Conservation (phyloP, 2,113 vertebrate genomes). For the Bostrychus sinensis region DNA sequence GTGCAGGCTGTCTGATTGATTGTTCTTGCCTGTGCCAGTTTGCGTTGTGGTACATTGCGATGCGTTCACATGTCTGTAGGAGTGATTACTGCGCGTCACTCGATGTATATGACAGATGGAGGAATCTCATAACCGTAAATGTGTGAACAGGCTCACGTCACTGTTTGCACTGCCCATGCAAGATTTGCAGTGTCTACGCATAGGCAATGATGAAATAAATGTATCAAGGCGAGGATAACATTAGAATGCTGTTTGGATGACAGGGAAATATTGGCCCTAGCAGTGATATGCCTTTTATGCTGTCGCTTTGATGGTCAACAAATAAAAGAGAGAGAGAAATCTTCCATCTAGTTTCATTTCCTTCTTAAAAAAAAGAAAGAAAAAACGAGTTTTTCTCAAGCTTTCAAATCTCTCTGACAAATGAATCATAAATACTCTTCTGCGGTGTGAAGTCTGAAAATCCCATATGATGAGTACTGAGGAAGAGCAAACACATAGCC, state of each 20-base stretch:
- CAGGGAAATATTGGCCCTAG: conserved; percentile 43
- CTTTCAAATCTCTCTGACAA: conserved; percentile 12
- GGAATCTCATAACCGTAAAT: conserved; percentile 30
- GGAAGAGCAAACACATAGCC: too few species aligned
- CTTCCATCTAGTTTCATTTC: conserved; percentile 32
- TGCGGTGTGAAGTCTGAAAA: not conserved
- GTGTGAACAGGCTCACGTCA: not conserved
- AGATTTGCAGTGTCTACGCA: conserved; percentile 5
- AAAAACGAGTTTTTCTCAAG: conserved; percentile 21
- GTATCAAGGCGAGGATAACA: conserved; percentile 41
- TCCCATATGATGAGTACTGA: not conserved
- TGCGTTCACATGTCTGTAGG: conserved; percentile 24
- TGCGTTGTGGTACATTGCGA: conserved; percentile 12
- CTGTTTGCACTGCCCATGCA: conserved; percentile 2
- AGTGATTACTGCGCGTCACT: conserved; percentile 21
- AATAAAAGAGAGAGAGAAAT: not conserved
- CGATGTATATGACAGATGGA: not conserved
- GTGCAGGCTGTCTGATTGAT: conserved; percentile 65
- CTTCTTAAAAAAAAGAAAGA: too few species aligned
- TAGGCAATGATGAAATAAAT: conserved; percentile 33
- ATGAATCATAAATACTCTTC: not conserved
- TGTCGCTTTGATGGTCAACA: conserved; percentile 58
- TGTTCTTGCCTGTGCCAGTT: conserved; percentile 34
- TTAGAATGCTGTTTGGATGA: conserved; percentile 49
- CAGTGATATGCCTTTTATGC: conserved; percentile 57